These are phyloP conservation scores for Leptopterna dolabrata DNA, from an alignment of 2,888 invertebrate genomes.

Conservation along the genomic window DNA sequence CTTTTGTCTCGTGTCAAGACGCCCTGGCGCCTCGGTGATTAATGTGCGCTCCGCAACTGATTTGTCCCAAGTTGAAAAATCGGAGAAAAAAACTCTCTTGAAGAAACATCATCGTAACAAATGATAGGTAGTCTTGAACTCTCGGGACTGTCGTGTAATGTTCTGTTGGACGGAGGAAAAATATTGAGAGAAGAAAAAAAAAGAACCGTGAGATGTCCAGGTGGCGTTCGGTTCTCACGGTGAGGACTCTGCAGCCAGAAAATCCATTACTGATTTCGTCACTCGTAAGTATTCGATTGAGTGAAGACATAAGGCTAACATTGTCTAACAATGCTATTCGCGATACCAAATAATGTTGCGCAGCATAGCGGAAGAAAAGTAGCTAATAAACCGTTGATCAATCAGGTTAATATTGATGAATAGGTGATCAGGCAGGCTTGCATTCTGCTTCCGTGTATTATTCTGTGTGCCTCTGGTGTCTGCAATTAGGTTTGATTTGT, in stretches of 20 bases:
- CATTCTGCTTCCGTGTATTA: too few species aligned
- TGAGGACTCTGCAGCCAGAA: neutral
- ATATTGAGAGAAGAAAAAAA: neutral
- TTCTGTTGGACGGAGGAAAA: neutral
- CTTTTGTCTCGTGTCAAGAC: neutral
- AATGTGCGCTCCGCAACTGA: neutral
- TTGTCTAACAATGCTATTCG: too few species aligned
- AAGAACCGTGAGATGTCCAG: neutral
- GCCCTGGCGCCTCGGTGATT: conserved; percentile 30
- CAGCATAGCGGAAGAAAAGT: too few species aligned
- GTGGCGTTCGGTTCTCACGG: neutral
- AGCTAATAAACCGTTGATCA: too few species aligned
- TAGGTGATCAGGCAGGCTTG: too few species aligned
- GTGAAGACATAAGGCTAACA: too few species aligned
- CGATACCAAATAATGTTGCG: too few species aligned
- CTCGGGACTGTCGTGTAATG: neutral
- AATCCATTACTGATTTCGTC: neutral
- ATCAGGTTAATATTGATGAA: too few species aligned
- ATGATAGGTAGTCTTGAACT: neutral
- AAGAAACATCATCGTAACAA: neutral
- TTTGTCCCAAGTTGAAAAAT: neutral
- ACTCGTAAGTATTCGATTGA: too few species aligned
- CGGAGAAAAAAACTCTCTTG: neutral
- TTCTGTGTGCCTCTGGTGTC: too few species aligned
- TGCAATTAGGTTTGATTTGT: too few species aligned